Base-by-base conservation (phyloP, 1,140 invertebrate species). In the Drosophila santomea region DNA sequence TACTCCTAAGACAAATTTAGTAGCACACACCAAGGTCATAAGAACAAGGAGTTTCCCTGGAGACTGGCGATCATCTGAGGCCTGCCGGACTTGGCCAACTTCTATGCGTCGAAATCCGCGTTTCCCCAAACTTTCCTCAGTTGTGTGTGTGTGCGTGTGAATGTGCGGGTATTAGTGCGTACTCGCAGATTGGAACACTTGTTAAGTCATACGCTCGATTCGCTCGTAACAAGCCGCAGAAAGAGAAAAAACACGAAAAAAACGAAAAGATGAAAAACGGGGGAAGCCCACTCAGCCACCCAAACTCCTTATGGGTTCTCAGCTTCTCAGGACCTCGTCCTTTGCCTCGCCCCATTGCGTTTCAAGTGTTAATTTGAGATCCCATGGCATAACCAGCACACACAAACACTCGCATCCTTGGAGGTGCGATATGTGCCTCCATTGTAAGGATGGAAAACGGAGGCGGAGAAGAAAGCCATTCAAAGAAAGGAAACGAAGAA, bases 301-400 rank as follows among this genome's bases (percentile, higher is more conserved):
- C 63, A 67, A 64, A 68, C 69, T 48, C n/a, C 48, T 15, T 28
- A 32, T 8, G 17, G 55, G 23, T 28, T 61, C 56, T 61, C 39
- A 61, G 39, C n/a, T 58, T 55, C 14, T 15, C 47, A n/a, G 47
- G 25, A 28, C 11, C 44, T 14, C 41, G 28, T 47, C 44, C 66
- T 43, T 48, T 35, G 45, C 25, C 23, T 60, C 60, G 78, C 63
- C 64, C 60, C 78, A 80, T 81, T 76, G 78, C 66, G 60, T 64
- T 73, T 81, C 78, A 81, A 81, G 79, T 81, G 78, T 81, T 81
- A 81, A 81, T 81, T 81, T 81, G 79, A 81, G 62, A 81, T 81
- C 78, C 68, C 73, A 81, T 66, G 73, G 60, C 69, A 69, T 63
- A 74, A 78, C 59, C 58, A 44, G 57, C 56, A 74, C 57, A 61